Evolutionary conservation across 1,140 invertebrate genomes (phyloP).

Genomic region (Drosophila busckii): DNA sequence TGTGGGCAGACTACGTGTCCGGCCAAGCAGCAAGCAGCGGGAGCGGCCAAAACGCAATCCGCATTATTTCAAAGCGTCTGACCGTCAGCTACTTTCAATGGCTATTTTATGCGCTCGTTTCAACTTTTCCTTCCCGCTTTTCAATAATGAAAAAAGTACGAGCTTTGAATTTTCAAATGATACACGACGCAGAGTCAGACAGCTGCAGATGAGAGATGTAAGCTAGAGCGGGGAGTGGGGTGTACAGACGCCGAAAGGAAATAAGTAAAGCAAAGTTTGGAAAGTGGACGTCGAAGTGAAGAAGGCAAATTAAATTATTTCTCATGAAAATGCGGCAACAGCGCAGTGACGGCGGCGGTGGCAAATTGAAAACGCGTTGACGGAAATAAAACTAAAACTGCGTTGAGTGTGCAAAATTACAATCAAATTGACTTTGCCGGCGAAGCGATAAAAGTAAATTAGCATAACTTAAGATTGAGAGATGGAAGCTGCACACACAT

Average conservation of each 20-base stretch:
- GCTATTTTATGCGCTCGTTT: conserved; percentile 48
- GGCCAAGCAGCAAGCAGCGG: neutral
- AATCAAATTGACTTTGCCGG: conserved; percentile 72
- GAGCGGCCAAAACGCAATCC: conserved; percentile 39
- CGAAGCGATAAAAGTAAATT: conserved; percentile 71
- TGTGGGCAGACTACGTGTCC: neutral
- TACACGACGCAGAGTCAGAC: conserved; percentile 25
- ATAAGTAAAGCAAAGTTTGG: conserved; percentile 62
- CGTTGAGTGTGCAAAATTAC: conserved; percentile 65
- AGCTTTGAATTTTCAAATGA: conserved; percentile 65
- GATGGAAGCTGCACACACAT: conserved; percentile 35
- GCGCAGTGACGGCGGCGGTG: neutral
- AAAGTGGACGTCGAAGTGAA: conserved; percentile 68
- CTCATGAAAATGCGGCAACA: conserved; percentile 54
- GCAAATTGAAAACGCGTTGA: conserved; percentile 56
- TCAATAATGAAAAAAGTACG: conserved; percentile 63
- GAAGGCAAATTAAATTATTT: conserved; percentile 72
- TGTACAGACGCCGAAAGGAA: conserved; percentile 44
- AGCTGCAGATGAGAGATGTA: neutral
- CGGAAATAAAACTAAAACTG: conserved; percentile 67
- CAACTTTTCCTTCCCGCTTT: conserved; percentile 35
- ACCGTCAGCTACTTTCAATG: conserved; percentile 53
- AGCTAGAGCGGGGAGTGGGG: neutral
- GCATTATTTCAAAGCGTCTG: conserved; percentile 44
- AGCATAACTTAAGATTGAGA: conserved; percentile 59